Conservation (phyloP, 2,113 vertebrate genomes). For the Tragelaphus strepsiceros region DNA sequence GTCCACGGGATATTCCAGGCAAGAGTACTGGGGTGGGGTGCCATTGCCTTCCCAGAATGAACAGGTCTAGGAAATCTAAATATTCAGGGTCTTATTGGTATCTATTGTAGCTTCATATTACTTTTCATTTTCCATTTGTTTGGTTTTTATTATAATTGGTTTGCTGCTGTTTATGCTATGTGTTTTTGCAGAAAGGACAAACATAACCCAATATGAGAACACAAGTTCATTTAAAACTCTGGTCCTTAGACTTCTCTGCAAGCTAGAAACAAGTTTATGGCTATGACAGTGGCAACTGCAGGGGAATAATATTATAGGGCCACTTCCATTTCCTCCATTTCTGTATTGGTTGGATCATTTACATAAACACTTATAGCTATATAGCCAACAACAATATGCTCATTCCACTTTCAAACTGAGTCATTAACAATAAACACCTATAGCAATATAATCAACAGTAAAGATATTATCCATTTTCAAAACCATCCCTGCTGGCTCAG, state of each 20-base stretch:
- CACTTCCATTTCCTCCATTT: not conserved
- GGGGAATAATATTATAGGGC: not conserved
- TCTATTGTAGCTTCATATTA: not conserved
- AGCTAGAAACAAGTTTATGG: not conserved
- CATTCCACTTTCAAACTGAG: not conserved
- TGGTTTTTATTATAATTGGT: not conserved
- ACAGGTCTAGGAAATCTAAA: not conserved
- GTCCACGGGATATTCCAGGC: no score
- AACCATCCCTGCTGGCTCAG: not conserved
- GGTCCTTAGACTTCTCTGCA: not conserved
- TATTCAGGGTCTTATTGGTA: not conserved
- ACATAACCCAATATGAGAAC: not conserved
- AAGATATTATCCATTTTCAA: not conserved
- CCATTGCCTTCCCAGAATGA: no score
- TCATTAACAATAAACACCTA: not conserved
- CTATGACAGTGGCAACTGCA: not conserved
- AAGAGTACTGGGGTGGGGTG: no score
- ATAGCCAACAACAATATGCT: not conserved
- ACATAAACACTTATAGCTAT: not conserved
- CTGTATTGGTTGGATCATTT: not conserved
- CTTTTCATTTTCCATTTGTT: not conserved
- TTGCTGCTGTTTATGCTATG: not conserved
- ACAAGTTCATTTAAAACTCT: not conserved
- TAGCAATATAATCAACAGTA: not conserved
- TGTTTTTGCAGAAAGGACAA: constrained; percentile 27